Evolutionary conservation across 2,888 invertebrate genomes (phyloP).

Genomic region (Andrena trimmerana): DNA sequence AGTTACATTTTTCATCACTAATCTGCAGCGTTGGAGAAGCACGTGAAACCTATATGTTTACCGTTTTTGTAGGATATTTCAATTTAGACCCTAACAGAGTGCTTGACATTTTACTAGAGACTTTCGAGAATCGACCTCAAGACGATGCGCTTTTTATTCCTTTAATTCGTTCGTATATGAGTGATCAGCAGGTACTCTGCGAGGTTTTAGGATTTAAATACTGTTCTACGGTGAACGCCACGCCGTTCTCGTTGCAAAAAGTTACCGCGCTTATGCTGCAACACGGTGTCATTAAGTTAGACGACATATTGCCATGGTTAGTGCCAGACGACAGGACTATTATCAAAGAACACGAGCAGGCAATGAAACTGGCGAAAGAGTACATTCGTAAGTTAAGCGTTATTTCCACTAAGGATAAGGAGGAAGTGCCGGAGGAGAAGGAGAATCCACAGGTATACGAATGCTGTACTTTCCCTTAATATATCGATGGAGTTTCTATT

Average conservation of each 20-base stretch:
- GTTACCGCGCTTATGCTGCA: constrained; percentile 96
- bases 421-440: constrained; percentile 89
- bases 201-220: constrained; percentile 98
- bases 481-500: constrained; percentile 8
- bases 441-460: constrained; percentile 88
- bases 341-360: constrained; percentile 92
- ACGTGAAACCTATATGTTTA: background rate
- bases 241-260: constrained; percentile 94
- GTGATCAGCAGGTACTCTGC: constrained; percentile 94
- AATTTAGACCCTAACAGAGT: constrained; percentile 99
- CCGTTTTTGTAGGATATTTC: constrained; percentile 93
- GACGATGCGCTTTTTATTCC: constrained; percentile 94
- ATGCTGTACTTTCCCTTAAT: background rate
- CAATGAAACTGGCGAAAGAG: constrained; percentile 93
- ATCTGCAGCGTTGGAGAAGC: too few species aligned
- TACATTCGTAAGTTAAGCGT: constrained; percentile 95
- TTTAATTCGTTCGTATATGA: constrained; percentile 94
- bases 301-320: constrained; percentile 97
- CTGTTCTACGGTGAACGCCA: constrained; percentile 88
- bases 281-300: constrained; percentile 93
- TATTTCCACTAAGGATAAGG: constrained; percentile 93
- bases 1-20: background rate
- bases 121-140: constrained; percentile 95
- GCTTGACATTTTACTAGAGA: constrained; percentile 97
- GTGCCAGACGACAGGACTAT: constrained; percentile 94